Percentiles rank a stretch among this genome's conserved stretches.
phyloP scores from a whole-genome alignment of 2,888 invertebrate species.

The Ennomos quercinarius region DNA sequence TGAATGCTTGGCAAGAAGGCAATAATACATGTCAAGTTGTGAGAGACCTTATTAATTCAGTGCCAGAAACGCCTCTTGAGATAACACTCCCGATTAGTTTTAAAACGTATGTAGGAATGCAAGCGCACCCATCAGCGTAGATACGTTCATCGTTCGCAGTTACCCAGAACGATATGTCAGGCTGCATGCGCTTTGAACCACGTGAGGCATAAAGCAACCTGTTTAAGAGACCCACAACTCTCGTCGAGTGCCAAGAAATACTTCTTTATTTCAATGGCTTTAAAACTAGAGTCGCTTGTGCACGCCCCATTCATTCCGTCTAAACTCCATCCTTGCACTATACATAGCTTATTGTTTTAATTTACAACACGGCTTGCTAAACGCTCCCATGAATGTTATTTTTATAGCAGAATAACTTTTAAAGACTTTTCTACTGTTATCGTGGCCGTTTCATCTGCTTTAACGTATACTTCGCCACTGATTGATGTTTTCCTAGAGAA shows the following conservation, averaged over 20 bases:
- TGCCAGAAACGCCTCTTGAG: conserved; percentile 47
- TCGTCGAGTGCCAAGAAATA: conserved; percentile 46
- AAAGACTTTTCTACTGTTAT: conserved; percentile 50
- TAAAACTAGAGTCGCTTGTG: conserved; percentile 53
- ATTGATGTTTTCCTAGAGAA: conserved; percentile 52
- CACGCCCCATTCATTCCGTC: conserved; percentile 40
- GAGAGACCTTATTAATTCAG: conserved; percentile 50
- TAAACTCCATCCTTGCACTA: conserved; percentile 45
- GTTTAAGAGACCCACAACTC: conserved; percentile 57
- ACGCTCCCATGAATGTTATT: conserved; percentile 60
- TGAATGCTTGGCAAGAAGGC: conserved; percentile 39
- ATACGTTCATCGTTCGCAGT: conserved; percentile 72
- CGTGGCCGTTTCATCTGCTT: conserved; percentile 41
- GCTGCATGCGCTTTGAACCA: conserved; percentile 67
- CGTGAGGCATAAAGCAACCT: conserved; percentile 64
- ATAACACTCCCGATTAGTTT: conserved; percentile 47
- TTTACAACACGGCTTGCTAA: conserved; percentile 62
- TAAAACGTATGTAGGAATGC: conserved; percentile 45
- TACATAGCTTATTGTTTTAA: conserved; percentile 65
- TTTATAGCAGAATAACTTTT: conserved; percentile 61
- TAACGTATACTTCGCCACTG: conserved; percentile 42
- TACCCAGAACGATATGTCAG: conserved; percentile 71
- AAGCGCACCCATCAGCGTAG: conserved; percentile 51
- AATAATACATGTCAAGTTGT: conserved; percentile 41
- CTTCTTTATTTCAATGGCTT: conserved; percentile 54